A percentile compares a stretch with the other conserved stretches of the same genome.
These are phyloP conservation scores for Drosophila crucigera DNA, from an alignment of 2,888 invertebrate species.

Conservation along the genomic window DNA sequence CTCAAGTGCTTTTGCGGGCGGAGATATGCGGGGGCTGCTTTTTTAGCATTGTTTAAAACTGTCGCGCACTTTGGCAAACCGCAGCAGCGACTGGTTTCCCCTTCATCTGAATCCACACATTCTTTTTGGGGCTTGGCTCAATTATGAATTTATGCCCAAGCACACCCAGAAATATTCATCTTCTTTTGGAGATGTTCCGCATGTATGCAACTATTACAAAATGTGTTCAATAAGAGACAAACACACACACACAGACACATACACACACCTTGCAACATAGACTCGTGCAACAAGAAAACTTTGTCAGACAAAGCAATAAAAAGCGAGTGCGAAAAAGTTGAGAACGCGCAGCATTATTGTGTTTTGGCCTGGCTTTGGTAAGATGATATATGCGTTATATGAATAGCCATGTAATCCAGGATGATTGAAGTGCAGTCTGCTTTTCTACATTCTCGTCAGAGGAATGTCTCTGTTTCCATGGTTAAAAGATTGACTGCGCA, in stretches of 20 bases:
- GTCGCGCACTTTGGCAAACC: conserved; percentile 68
- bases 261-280: conserved; percentile 3
- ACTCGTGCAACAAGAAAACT: neutral
- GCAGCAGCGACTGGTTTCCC: conserved; percentile 16
- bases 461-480: neutral
- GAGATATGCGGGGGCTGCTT: neutral
- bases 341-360: conserved; percentile 28
- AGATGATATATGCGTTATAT: conserved; percentile 40
- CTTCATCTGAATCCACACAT: conserved; percentile 16
- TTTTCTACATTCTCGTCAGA: neutral
- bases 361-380: conserved; percentile 11
- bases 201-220: neutral
- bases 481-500: conserved; percentile 16
- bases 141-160: conserved; percentile 71
- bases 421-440: conserved; percentile 52
- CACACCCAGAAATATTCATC: neutral
- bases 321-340: conserved; percentile 4
- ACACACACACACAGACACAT: neutral
- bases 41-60: conserved; percentile 63
- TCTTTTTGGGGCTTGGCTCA: conserved; percentile 50
- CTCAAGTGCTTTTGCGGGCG: conserved; percentile 54
- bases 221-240: neutral
- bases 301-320: conserved; percentile 8
- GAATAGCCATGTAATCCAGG: conserved; percentile 34
- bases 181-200: neutral